Percentiles rank a stretch among this genome's conserved stretches.
These are phyloP conservation scores for Poeciliopsis infans DNA, from an alignment of 2,797 vertebrate genomes.

Conservation along the genomic window DNA sequence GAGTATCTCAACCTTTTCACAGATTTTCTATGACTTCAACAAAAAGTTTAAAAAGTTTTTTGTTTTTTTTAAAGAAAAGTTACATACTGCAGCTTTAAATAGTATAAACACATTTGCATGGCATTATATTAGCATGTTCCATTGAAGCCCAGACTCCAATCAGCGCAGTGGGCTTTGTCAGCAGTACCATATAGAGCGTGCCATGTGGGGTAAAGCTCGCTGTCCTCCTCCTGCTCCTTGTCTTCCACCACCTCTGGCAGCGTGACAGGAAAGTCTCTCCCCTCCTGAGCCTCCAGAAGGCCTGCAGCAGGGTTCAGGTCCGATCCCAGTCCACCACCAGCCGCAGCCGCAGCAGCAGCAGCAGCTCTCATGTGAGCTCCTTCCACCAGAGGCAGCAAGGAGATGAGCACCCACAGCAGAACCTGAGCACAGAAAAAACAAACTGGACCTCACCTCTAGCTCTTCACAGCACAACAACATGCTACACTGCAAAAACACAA, in stretches of 20 bases:
- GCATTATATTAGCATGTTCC: neutral
- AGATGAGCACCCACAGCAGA: slow-evolving; percentile 78
- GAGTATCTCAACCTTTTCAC: no score
- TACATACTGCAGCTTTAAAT: neutral
- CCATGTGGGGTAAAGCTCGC: slow-evolving; percentile 74
- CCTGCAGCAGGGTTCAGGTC: slow-evolving; percentile 56
- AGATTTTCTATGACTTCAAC: no score
- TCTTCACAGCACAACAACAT: neutral
- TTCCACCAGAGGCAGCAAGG: slow-evolving; percentile 78
- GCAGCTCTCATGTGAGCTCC: slow-evolving; percentile 65
- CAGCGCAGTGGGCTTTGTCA: no score
- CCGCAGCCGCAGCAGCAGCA: slow-evolving; percentile 14
- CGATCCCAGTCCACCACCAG: slow-evolving; percentile 32
- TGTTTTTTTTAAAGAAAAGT: no score
- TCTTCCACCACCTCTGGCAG: slow-evolving; percentile 75
- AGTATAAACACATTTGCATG: neutral
- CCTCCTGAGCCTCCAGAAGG: slow-evolving; percentile 62
- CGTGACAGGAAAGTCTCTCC: slow-evolving; percentile 72
- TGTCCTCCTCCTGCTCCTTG: slow-evolving; percentile 67
- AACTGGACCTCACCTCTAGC: neutral
- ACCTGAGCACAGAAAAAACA: slow-evolving; percentile 62
- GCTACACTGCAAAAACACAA: neutral
- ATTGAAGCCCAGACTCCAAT: neutral
- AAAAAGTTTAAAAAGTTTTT: no score
- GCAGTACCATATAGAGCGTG: slow-evolving; percentile 70